phyloP scores from a whole-genome alignment of 2,113 vertebrate genomes.

The Phrynocephalus versicolor region DNA sequence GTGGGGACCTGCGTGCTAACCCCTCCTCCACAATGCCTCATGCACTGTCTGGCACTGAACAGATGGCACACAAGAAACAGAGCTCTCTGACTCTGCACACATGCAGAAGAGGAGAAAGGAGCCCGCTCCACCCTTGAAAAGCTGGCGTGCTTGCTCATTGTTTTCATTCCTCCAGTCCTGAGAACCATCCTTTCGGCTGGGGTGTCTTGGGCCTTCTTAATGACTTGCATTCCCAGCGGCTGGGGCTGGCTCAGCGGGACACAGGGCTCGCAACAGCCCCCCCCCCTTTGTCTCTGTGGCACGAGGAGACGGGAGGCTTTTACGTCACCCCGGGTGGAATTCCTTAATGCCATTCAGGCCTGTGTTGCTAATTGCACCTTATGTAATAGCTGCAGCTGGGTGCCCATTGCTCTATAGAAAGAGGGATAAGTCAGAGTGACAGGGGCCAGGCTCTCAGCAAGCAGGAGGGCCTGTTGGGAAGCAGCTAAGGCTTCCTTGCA shows the following conservation, averaged over 20 bases:
- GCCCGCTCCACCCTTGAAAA: neutral
- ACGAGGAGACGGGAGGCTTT: conserved; percentile 60
- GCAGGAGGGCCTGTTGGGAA: neutral
- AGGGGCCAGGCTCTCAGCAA: neutral
- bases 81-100: neutral
- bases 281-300: conserved; percentile 49
- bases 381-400: conserved; percentile 66
- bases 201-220: conserved; percentile 47
- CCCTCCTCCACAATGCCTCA: no score
- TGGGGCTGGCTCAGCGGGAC: neutral
- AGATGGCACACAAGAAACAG: neutral
- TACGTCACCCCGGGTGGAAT: conserved; percentile 68
- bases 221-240: conserved; percentile 37
- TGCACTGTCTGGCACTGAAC: neutral
- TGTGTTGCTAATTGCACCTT: conserved; percentile 59
- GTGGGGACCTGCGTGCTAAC: neutral
- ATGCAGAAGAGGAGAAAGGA: neutral
- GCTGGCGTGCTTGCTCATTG: neutral
- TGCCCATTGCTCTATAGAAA: conserved; percentile 17
- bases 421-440: neutral
- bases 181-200: conserved; percentile 20
- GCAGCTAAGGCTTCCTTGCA: neutral
- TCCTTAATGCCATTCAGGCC: conserved; percentile 67
- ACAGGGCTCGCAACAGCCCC: conserved; percentile 23
- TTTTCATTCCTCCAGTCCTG: neutral